Conservation (phyloP, 2,113 vertebrate genomes). For the Toxotes jaculatrix region DNA sequence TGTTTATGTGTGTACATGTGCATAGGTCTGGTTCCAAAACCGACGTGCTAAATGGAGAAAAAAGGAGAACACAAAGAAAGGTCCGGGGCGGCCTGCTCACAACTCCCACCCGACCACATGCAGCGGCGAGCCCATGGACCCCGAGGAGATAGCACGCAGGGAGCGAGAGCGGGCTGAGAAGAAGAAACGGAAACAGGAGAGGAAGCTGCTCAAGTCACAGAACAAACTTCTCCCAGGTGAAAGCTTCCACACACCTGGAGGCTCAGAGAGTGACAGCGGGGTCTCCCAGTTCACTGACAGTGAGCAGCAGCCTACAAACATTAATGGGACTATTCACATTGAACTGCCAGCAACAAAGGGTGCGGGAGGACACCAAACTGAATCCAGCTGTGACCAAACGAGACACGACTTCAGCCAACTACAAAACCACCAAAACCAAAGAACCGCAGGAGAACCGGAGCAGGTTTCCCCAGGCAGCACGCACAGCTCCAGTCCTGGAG, state of each 20-base stretch:
- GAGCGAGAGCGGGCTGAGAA: slow-evolving; percentile 95
- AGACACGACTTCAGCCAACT: slow-evolving; percentile 70
- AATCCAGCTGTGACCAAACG: slow-evolving; percentile 85
- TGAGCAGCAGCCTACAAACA: slow-evolving; percentile 75
- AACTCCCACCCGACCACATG: slow-evolving; percentile 98
- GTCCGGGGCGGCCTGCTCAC: slow-evolving; percentile 95
- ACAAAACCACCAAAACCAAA: slow-evolving; percentile 87
- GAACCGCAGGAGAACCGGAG: slow-evolving; percentile 84
- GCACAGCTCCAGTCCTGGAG: slow-evolving; percentile 76
- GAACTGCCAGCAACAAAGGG: slow-evolving; percentile 64
- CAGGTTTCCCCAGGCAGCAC: slow-evolving; percentile 79
- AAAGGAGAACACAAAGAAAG: slow-evolving; percentile 99
- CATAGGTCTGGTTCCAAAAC: slow-evolving; percentile 99
- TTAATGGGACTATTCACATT: slow-evolving; percentile 62
- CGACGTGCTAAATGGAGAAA: slow-evolving; percentile 98
- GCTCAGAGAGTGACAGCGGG: slow-evolving; percentile 94
- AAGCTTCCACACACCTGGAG: slow-evolving; percentile 91
- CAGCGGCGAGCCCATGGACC: slow-evolving; percentile 99
- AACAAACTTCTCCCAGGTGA: slow-evolving; percentile 88
- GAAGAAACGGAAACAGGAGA: slow-evolving; percentile 96
- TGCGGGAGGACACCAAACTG: slow-evolving; percentile 76
- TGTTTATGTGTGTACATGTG: slow-evolving; percentile 44
- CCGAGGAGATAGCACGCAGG: slow-evolving; percentile 96
- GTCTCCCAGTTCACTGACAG: slow-evolving; percentile 89
- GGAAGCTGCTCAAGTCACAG: slow-evolving; percentile 93